Base-by-base conservation (phyloP, 35 echinoderm and acorn worm genomes). In the Ophiothrix spiculata region DNA sequence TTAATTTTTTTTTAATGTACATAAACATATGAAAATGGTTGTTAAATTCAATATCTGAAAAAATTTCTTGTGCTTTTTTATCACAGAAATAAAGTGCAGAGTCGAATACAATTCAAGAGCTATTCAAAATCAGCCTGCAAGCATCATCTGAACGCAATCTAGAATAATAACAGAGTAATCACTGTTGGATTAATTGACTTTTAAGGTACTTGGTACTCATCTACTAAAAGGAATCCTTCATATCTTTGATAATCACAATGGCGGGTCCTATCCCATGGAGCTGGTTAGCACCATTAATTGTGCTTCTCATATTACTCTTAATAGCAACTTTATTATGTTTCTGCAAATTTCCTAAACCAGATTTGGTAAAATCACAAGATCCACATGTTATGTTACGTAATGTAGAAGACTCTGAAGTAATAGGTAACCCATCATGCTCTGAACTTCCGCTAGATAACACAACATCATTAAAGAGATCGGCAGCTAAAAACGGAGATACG, bases 251-350 rank as follows among this genome's bases (percentile, higher is more conserved):
- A 69, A 69, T 2, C 60, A 69, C 17, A 28, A 69, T 69, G 60
- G 29, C 23, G 1, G 60, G 60, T 2, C 6, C 81, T 23, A 42
- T 64, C 11, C 88, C 73, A 23, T 90, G 88, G 88, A 82, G 77
- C 39, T 90, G 88, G 88, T 60, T 90, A 69, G 75, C 82, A 16
- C 88, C 88, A 1, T 32, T 90, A 6, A 84, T 90, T 69, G 54
- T 83, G 21, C 56, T 90, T 12, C 74, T 90, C 33, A n/a, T 90
- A n/a, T 40, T 90, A 21, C 56, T 89, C 34, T 23, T 90, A 25
- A 84, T 81, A 13, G 39, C 78, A 31, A 81, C 64, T 31, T 36
- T 74, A 1, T 45, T 83, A 1, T 90, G 88, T 31, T 84, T 77
- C 42, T 90, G 88, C 28, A 90, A 90, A 49, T 84, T 82, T 40